A percentile compares a stretch with the other conserved stretches of the same genome.
Conservation (phyloP, 92 coral and sea anemone species). For the Porites lobata region DNA sequence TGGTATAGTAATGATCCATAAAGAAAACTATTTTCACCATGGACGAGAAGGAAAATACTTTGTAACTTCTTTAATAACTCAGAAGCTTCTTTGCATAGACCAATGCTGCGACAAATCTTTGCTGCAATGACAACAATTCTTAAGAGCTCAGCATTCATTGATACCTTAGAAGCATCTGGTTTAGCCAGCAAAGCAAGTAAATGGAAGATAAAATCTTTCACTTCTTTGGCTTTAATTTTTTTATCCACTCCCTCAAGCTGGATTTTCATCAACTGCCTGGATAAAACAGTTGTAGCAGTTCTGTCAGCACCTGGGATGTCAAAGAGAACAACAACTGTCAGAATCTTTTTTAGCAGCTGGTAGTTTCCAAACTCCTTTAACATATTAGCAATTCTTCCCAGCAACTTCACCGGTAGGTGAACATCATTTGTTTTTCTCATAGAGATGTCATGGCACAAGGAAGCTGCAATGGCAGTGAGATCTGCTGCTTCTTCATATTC, state of each 20-base stretch:
- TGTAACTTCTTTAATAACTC: conserved; percentile 15
- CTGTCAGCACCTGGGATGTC: neutral
- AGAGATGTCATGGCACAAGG: conserved; percentile 11
- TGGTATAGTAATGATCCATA: conserved; percentile 19
- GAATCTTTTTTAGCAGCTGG: neutral
- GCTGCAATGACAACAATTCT: neutral
- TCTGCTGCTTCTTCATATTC: neutral
- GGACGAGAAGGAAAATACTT: neutral
- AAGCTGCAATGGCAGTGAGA: neutral
- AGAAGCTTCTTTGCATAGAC: conserved; percentile 2
- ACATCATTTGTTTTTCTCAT: conserved; percentile 18
- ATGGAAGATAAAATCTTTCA: neutral
- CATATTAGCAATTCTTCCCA: conserved; percentile 10
- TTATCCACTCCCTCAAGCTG: conserved; percentile 1
- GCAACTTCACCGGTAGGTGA: neutral
- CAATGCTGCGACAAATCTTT: neutral
- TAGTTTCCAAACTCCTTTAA: neutral
- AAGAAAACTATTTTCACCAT: neutral
- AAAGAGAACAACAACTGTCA: neutral
- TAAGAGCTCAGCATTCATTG: conserved; percentile 13
- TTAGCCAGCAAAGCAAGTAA: neutral
- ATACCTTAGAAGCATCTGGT: neutral
- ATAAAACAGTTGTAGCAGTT: neutral
- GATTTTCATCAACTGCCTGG: conserved; percentile 9
- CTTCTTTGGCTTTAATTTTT: neutral